Conservation (phyloP, 2,888 invertebrate genomes). For the Hypolimnas misippus region DNA sequence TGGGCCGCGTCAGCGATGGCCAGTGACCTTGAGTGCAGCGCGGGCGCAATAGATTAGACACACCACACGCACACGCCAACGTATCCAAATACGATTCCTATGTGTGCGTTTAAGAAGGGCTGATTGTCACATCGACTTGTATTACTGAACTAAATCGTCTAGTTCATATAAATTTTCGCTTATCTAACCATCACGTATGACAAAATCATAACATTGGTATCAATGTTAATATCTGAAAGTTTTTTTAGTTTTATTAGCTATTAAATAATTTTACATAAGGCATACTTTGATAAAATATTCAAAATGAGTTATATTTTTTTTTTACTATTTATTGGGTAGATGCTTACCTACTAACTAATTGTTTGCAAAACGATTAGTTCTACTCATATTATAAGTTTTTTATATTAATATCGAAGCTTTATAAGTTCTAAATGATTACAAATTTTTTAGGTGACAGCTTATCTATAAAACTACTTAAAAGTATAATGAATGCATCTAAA, state of each 20-base stretch:
- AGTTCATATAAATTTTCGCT: background rate
- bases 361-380: no score
- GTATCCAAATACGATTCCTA: conserved; percentile 27
- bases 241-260: no score
- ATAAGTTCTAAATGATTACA: conserved; percentile 15
- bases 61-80: conserved; percentile 45
- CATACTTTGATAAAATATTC: no score
- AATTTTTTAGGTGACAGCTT: conserved; percentile 27
- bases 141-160: background rate
- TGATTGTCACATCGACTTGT: conserved; percentile 44
- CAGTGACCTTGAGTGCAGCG: conserved; percentile 73
- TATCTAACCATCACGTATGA: background rate
- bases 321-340: no score
- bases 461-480: conserved; percentile 49
- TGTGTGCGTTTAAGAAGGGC: conserved; percentile 51
- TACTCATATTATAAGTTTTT: conserved; percentile 19
- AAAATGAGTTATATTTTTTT: no score
- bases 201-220: background rate
- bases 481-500: conserved; percentile 74
- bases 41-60: conserved; percentile 70
- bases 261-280: no score
- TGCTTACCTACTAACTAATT: no score
- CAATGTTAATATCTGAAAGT: background rate
- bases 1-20: conserved; percentile 65
- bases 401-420: conserved; percentile 20